phyloP scores from a whole-genome alignment of 2,797 vertebrate species.

The Intellagama lesueurii region DNA sequence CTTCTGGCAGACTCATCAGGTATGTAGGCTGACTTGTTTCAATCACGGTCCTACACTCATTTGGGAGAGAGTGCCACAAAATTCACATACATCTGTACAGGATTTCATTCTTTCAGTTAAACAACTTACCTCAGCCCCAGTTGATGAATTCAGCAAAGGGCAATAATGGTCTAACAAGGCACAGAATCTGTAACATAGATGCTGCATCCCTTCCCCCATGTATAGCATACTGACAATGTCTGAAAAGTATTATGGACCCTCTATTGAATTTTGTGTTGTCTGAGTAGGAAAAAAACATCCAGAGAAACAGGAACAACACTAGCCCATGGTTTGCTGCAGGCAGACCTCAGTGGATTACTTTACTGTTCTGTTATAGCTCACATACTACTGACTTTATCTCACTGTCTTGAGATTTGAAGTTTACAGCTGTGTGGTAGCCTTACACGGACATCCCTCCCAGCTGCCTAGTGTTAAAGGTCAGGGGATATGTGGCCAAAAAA shows the following conservation, averaged over 20 bases:
- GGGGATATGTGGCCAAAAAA: constrained; percentile 3
- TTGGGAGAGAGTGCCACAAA: too few relatives aligned
- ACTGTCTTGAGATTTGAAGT: constrained; percentile 8
- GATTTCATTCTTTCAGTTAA: not conserved
- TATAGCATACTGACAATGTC: not conserved
- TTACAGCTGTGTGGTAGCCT: constrained; percentile 11
- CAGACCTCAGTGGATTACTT: not conserved
- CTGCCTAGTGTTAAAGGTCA: constrained; percentile 29
- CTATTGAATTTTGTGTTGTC: not conserved
- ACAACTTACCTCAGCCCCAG: not conserved
- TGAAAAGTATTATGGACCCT: not conserved
- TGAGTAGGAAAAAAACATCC: not conserved
- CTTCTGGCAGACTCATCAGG: too few relatives aligned
- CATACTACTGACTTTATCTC: constrained; percentile 3
- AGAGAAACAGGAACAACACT: not conserved
- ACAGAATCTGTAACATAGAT: not conserved
- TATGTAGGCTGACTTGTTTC: too few relatives aligned
- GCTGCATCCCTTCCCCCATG: not conserved
- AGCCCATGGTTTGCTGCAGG: not conserved
- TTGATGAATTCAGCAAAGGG: not conserved
- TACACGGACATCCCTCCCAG: constrained; percentile 25
- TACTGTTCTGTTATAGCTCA: constrained; percentile 18
- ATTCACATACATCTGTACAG: too few relatives aligned
- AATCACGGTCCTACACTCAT: too few relatives aligned
- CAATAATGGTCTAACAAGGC: not conserved